Conservation (phyloP, 1,140 invertebrate species). For the Sycobia sp. region DNA sequence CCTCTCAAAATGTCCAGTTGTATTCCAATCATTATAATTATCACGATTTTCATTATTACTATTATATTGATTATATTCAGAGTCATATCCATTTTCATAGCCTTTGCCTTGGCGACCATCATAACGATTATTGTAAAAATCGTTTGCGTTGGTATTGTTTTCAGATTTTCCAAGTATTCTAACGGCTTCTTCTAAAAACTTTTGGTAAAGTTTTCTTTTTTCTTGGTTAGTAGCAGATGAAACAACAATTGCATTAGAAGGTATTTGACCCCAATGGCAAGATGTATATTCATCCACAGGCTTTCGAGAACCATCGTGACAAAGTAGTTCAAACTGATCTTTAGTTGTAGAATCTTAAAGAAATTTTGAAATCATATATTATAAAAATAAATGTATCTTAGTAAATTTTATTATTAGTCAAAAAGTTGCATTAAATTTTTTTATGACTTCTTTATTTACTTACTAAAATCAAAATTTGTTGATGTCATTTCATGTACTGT, state of each 20-base stretch:
- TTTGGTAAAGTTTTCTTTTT: slow-evolving; percentile 65
- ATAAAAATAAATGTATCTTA: neutral
- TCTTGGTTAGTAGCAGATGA: slow-evolving; percentile 75
- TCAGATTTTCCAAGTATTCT: slow-evolving; percentile 55
- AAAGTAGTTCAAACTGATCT: slow-evolving; percentile 83
- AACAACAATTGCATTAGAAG: slow-evolving; percentile 85
- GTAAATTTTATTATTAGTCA: too few relatives aligned
- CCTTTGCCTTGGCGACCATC: slow-evolving; percentile 28
- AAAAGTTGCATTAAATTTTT: slow-evolving; percentile 1
- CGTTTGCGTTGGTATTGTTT: slow-evolving; percentile 24
- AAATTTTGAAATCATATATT: slow-evolving; percentile 16
- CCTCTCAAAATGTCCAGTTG: slow-evolving; percentile 23
- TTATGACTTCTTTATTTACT: slow-evolving; percentile 34
- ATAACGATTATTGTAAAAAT: slow-evolving; percentile 39
- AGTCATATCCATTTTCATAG: slow-evolving; percentile 32
- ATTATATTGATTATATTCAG: slow-evolving; percentile 29
- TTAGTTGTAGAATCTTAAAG: slow-evolving; percentile 50
- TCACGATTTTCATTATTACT: slow-evolving; percentile 40
- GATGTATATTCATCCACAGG: slow-evolving; percentile 73
- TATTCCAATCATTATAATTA: slow-evolving; percentile 39
- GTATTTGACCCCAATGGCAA: slow-evolving; percentile 89
- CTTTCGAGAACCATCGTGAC: slow-evolving; percentile 77
- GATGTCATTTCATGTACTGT: slow-evolving; percentile 77
- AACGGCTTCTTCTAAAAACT: slow-evolving; percentile 64
- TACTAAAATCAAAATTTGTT: slow-evolving; percentile 65